Evolutionary conservation across 1,140 invertebrate genomes (phyloP), one percentile per base, ranked within the genome.

Genomic region (Microvelia longipes): DNA sequence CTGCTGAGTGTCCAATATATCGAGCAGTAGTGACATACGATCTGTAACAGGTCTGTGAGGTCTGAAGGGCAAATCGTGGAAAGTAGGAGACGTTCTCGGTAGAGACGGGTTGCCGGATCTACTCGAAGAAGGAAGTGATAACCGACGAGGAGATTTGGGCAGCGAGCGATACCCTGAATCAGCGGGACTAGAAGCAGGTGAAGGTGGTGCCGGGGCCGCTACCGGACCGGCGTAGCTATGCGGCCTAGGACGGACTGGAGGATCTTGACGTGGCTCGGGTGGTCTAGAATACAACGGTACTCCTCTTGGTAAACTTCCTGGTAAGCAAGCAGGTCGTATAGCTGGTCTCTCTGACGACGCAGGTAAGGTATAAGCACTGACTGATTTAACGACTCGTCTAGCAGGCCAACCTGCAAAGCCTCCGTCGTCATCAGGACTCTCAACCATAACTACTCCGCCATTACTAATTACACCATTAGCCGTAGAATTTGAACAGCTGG

Each of bases 1-100:
- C 78, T 90, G 88, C 80, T 90, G 89, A 15, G 88, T 87, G 75
- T 90, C 88, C 75, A 90, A 82, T 71, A 91, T 90, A 71, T 91
- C 89, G 74, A 90, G 86, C 77, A 90, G 89, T 15, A 91, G 82
- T 14, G 85, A 84, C 73, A 91, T 82, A 76, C 89, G 88, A 78
- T 90, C 88, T 73, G 90, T 87, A 78, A 86, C 83, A 73, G 88
- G 85, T 72, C 24, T 86, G 78, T 0, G 87, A 86, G 76, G 87
- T 84, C 30, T 82, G 79, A 27, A 89, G 77, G 61, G 89, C 78
- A 74, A 88, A 87, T 67, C 87, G 84, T 27, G 89, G 86, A 0
- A 87, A 87, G 69, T 88, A 85, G 1, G 79, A 79, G 0, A 81
- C 79, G 28, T 80, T 81, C 70, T 71, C 73, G 25, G 73, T 70